phyloP scores from a whole-genome alignment of 2,888 invertebrate genomes.

The Seira musarum region DNA sequence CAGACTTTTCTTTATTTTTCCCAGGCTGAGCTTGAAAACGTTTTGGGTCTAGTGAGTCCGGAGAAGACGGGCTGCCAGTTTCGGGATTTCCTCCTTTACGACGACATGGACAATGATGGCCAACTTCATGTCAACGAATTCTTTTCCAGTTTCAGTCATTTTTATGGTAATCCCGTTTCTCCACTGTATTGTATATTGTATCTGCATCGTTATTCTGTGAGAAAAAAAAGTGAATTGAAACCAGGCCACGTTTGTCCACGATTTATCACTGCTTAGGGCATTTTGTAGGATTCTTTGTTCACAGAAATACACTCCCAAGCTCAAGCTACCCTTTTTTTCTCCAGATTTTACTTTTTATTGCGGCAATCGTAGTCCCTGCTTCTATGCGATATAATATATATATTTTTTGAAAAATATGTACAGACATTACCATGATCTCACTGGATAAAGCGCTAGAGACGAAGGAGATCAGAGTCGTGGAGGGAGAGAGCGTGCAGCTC shows the following conservation, averaged over 20 bases:
- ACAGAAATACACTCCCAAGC: no score
- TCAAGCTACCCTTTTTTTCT: constrained; percentile 34
- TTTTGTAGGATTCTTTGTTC: no score
- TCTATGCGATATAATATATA: not conserved
- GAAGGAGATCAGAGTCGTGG: constrained; percentile 80
- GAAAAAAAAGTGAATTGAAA: constrained; percentile 60
- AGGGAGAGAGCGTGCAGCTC: constrained; percentile 84
- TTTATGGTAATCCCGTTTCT: constrained; percentile 80
- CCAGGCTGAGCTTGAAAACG: constrained; percentile 42
- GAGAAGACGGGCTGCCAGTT: constrained; percentile 76
- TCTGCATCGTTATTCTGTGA: no score
- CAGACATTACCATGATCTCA: constrained; percentile 82
- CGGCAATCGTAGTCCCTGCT: no score
- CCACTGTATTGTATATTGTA: no score
- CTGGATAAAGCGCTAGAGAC: constrained; percentile 82
- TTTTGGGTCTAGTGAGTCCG: constrained; percentile 21
- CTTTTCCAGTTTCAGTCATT: constrained; percentile 83
- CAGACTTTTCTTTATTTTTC: constrained; percentile 20
- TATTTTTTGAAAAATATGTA: constrained; percentile 9
- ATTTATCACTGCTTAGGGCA: constrained; percentile 56
- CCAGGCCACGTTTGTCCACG: constrained; percentile 55
- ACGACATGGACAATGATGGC: constrained; percentile 80
- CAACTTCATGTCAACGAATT: constrained; percentile 82
- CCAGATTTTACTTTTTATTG: constrained; percentile 3
- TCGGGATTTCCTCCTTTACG: constrained; percentile 80